phyloP scores from a whole-genome alignment of 2,113 vertebrate species.

The Pholis gunnellus region DNA sequence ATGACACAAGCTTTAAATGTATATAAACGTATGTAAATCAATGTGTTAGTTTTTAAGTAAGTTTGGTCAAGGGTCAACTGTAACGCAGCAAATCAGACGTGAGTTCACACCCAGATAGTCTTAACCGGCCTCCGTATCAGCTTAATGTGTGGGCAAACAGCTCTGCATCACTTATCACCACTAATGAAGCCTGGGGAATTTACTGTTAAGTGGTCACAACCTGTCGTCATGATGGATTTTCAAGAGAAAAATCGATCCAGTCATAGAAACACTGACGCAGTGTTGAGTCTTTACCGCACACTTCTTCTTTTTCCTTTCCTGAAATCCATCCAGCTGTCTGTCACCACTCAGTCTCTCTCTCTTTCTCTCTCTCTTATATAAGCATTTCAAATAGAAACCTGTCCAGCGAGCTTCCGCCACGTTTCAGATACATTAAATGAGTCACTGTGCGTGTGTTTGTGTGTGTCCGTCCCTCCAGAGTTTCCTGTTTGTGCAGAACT shows the following conservation, averaged over 20 bases:
- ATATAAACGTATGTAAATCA: not conserved
- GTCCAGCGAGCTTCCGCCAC: conserved; percentile 9
- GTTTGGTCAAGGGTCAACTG: not conserved
- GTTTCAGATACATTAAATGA: conserved; percentile 38
- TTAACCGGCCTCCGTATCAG: not conserved
- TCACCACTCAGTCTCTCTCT: not conserved
- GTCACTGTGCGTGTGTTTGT: conserved; percentile 48
- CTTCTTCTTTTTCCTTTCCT: not conserved
- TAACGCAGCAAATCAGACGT: not conserved
- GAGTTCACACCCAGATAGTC: too few relatives aligned
- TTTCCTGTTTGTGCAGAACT: conserved; percentile 74
- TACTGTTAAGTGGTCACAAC: not conserved
- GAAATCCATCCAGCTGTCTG: not conserved
- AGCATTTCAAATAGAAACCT: conserved; percentile 15
- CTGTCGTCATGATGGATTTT: not conserved
- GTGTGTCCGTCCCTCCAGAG: conserved; percentile 67
- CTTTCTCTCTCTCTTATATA: not conserved
- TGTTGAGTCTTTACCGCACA: not conserved
- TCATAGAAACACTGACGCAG: not conserved
- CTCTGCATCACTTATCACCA: not conserved
- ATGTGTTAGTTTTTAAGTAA: not conserved
- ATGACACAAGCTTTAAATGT: not conserved
- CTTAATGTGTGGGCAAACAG: not conserved
- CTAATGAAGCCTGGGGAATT: not conserved
- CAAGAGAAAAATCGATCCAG: not conserved